Percentiles rank a stretch among this genome's conserved stretches.
phyloP scores from a whole-genome alignment of 2,113 vertebrate genomes.

The Nibea coibor region DNA sequence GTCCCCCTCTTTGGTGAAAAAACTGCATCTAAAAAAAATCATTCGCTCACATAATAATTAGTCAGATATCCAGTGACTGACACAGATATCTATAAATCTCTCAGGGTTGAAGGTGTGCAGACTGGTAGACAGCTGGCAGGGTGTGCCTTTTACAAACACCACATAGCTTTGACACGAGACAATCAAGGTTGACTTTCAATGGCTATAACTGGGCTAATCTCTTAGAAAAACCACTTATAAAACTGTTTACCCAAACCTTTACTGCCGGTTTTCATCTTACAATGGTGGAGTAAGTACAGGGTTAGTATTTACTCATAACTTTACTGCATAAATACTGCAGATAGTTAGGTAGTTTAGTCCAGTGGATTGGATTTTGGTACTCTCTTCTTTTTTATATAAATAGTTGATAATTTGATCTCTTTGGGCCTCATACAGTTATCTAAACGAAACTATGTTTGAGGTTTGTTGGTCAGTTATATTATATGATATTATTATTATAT shows the following conservation, averaged over 20 bases:
- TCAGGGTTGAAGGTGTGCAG: conserved; percentile 21
- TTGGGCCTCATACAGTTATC: not conserved
- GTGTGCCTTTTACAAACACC: conserved; percentile 55
- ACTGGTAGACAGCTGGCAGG: conserved; percentile 24
- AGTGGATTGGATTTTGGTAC: not conserved
- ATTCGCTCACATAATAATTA: not conserved
- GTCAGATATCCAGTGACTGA: conserved; percentile 2
- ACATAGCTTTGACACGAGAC: conserved; percentile 5
- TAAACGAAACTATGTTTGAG: not conserved
- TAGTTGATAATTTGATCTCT: not conserved
- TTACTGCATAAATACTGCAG: not conserved
- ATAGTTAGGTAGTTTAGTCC: not conserved
- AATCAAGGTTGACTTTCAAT: conserved; percentile 47
- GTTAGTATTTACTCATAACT: not conserved
- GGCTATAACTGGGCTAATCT: conserved; percentile 6
- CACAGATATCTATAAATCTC: not conserved
- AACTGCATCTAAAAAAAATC: conserved; percentile 4
- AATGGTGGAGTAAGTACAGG: not conserved
- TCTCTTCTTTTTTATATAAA: not conserved
- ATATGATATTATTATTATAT: too few relatives aligned
- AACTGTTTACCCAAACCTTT: conserved; percentile 25
- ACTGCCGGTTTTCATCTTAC: not conserved
- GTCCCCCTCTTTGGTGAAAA: not conserved
- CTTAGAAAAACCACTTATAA: conserved; percentile 34
- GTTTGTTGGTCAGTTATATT: not conserved